Conservation (phyloP, 2,113 vertebrate species). For the Tachycineta bicolor region DNA sequence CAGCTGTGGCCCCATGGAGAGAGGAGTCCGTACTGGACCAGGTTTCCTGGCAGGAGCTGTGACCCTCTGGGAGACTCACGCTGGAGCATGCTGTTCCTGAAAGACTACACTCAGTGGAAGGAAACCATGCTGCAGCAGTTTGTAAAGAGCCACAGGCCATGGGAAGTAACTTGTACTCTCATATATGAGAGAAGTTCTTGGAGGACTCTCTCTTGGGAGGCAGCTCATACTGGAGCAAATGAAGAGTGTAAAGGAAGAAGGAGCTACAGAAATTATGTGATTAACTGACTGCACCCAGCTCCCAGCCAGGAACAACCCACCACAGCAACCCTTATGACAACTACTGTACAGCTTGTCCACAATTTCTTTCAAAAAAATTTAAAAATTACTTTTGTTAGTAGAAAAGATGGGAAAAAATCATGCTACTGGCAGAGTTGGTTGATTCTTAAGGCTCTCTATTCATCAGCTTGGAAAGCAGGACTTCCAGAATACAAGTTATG, state of each 20-base stretch:
- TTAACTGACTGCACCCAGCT: not conserved
- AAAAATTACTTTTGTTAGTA: not conserved
- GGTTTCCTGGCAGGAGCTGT: not conserved
- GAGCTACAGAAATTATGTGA: not conserved
- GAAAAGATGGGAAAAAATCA: not conserved
- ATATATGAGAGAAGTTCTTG: too few relatives aligned
- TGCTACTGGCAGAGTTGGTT: not conserved
- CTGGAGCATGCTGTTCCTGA: not conserved
- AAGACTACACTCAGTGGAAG: not conserved
- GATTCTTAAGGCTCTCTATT: not conserved
- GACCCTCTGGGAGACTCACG: not conserved
- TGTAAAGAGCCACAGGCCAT: not conserved
- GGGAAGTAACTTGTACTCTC: not conserved
- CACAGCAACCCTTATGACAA: not conserved
- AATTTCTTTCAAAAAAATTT: not conserved
- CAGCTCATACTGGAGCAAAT: not conserved
- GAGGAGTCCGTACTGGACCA: not conserved
- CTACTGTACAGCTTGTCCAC: not conserved
- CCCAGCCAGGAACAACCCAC: not conserved
- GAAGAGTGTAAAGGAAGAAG: not conserved
- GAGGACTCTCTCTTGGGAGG: not conserved
- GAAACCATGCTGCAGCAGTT: not conserved
- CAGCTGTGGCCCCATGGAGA: not conserved
- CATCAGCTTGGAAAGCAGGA: not conserved
- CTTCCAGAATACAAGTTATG: not conserved